Percentiles rank a stretch among this genome's conserved stretches.
These are phyloP conservation scores for Hyaena hyaena DNA, from an alignment of 2,113 vertebrate species.

Conservation along the genomic window DNA sequence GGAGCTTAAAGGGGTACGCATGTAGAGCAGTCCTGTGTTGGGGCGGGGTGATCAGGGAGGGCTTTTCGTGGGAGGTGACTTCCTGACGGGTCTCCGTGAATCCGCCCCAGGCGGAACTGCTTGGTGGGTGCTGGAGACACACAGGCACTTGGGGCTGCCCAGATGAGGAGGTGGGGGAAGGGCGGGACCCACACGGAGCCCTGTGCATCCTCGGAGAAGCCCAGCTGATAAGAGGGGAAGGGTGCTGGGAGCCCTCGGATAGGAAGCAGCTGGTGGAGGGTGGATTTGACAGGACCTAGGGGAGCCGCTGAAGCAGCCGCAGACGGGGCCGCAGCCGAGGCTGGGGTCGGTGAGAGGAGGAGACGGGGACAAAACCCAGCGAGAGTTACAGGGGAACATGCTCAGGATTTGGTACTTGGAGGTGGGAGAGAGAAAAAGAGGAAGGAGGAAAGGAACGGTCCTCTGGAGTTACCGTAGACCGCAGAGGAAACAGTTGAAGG, in stretches of 20 bases:
- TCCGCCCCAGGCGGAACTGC: not conserved
- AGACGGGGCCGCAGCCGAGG: not conserved
- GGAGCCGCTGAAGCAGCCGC: not conserved
- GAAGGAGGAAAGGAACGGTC: not conserved
- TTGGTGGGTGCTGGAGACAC: not conserved
- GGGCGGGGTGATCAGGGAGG: not conserved
- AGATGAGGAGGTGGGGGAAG: not conserved
- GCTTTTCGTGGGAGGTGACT: not conserved
- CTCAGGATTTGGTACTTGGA: not conserved
- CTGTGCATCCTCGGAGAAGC: not conserved
- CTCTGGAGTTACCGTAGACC: not conserved
- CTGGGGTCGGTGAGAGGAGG: not conserved
- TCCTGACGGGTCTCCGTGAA: not conserved
- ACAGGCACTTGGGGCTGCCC: not conserved
- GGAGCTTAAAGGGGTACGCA: not conserved
- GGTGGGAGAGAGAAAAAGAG: not conserved
- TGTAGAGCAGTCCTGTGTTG: not conserved
- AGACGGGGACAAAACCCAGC: not conserved
- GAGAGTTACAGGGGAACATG: not conserved
- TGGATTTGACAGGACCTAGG: not conserved
- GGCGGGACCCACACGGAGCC: not conserved
- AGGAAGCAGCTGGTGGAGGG: not conserved
- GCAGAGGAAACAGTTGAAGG: not conserved
- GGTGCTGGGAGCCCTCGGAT: not conserved
- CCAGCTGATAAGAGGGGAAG: not conserved